Evolutionary conservation across 2,113 vertebrate species (phyloP).

Genomic region (Triplophysa siluroides): DNA sequence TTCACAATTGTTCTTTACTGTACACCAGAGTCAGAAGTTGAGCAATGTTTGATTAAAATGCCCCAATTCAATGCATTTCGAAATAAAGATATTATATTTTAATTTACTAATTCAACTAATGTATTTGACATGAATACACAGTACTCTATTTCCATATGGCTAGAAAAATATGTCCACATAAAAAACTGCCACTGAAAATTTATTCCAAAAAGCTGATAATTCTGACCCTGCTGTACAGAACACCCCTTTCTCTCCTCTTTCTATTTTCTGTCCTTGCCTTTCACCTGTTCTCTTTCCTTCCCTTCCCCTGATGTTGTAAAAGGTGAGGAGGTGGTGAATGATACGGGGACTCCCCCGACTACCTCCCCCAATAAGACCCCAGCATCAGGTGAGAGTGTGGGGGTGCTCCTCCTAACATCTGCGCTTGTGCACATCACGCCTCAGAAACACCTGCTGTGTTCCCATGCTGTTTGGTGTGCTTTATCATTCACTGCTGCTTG

Average conservation of each 20-base stretch:
- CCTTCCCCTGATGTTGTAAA: constrained; percentile 50
- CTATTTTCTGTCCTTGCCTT: constrained; percentile 6
- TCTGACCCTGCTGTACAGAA: neutral
- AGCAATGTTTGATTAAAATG: too few relatives aligned
- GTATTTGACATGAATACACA: too few relatives aligned
- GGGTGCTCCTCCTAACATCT: neutral
- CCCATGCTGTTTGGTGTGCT: constrained; percentile 35
- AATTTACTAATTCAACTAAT: too few relatives aligned
- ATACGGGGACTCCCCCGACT: constrained; percentile 67
- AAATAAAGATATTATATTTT: too few relatives aligned
- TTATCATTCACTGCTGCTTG: constrained; percentile 42
- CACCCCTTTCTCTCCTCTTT: neutral
- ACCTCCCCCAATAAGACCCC: constrained; percentile 70
- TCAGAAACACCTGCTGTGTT: neutral
- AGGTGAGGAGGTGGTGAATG: constrained; percentile 74
- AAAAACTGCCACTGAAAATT: too few relatives aligned
- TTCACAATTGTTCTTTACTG: neutral
- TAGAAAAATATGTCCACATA: too few relatives aligned
- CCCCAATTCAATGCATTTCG: too few relatives aligned
- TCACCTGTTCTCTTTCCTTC: neutral
- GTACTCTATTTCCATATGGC: too few relatives aligned
- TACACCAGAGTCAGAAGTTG: too few relatives aligned
- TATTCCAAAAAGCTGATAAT: too few relatives aligned
- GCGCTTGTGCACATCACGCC: neutral
- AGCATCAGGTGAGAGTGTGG: constrained; percentile 73